A percentile compares a stretch with the other conserved stretches of the same genome.
Conservation (phyloP, 1,140 invertebrate genomes). For the Brachionus plicatilis region DNA sequence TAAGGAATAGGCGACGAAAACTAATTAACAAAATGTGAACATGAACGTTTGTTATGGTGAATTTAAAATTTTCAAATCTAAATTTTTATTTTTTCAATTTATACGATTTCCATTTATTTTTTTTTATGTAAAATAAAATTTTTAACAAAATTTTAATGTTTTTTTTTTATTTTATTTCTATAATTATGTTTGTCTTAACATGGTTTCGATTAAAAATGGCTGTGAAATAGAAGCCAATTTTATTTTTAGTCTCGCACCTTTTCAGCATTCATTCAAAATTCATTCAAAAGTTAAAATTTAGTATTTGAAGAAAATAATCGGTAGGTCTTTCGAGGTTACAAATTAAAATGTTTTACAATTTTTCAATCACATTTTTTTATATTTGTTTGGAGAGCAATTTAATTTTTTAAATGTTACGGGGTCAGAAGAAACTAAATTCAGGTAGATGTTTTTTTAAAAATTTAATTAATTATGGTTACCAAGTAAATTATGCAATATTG, state of each 20-base stretch:
- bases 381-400: neutral
- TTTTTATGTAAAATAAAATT: neutral
- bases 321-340: too few species aligned
- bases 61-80: neutral
- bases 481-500: slow-evolving; percentile 11
- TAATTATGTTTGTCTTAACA: neutral
- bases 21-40: neutral
- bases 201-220: neutral
- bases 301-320: too few species aligned
- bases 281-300: too few species aligned
- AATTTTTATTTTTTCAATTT: neutral
- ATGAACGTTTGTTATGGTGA: neutral
- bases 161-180: neutral
- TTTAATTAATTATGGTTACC: neutral
- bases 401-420: neutral
- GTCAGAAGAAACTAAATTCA: neutral
- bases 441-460: neutral
- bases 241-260: neutral
- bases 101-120: neutral
- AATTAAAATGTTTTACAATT: too few species aligned
- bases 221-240: neutral
- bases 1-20: neutral
- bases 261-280: neutral
- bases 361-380: too few species aligned
- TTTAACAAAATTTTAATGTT: neutral